Conservation (phyloP, 1,140 invertebrate species). For the Drosophila willistoni region DNA sequence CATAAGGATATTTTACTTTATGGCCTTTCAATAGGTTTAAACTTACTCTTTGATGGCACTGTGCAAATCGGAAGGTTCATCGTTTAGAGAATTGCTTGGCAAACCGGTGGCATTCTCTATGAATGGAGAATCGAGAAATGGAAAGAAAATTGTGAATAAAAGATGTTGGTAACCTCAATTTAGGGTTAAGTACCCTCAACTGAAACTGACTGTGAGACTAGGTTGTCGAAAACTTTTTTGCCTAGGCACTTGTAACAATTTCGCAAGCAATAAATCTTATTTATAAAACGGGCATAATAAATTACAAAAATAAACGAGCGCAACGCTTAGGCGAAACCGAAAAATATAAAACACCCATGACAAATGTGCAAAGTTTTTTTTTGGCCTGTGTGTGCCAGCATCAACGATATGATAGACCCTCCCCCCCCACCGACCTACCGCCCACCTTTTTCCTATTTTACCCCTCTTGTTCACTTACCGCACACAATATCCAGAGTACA, state of each 20-base stretch:
- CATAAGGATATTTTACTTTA: neutral
- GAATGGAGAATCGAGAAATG: neutral
- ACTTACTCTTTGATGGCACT: constrained; percentile 71
- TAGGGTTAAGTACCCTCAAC: constrained; percentile 26
- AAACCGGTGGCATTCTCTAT: constrained; percentile 74
- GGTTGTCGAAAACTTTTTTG: constrained; percentile 47
- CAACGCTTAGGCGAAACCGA: constrained; percentile 25
- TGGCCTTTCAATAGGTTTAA: neutral
- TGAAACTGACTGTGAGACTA: constrained; percentile 1
- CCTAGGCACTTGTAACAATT: constrained; percentile 66
- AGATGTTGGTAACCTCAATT: neutral
- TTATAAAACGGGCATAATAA: constrained; percentile 75
- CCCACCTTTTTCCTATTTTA: no score
- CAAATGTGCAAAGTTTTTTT: constrained; percentile 70
- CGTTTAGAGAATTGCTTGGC: constrained; percentile 61
- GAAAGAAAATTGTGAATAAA: neutral
- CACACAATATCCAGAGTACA: constrained; percentile 89
- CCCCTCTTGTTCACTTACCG: constrained; percentile 40
- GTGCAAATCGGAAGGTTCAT: constrained; percentile 67
- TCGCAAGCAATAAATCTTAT: constrained; percentile 69
- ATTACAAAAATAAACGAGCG: constrained; percentile 66
- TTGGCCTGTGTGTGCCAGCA: no score
- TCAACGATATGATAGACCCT: neutral
- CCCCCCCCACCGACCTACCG: neutral
- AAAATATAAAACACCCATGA: constrained; percentile 47